Evolutionary conservation across 2,888 invertebrate species (phyloP).

Genomic region (Tipula lateralis): DNA sequence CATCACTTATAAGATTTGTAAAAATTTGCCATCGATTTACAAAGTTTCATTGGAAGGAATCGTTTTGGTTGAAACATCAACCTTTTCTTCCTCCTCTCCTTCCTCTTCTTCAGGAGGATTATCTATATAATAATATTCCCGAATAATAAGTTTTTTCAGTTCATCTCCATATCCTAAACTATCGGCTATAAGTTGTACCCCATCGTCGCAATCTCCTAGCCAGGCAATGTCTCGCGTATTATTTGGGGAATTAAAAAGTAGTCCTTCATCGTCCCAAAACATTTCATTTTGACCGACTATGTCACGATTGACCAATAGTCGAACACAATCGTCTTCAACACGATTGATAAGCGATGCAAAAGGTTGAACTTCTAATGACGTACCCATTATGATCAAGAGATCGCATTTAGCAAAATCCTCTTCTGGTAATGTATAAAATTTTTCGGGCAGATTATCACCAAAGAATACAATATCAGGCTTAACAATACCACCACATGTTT

Average conservation of each 20-base stretch:
- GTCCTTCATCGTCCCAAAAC: conserved; percentile 52
- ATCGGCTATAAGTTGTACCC: conserved; percentile 67
- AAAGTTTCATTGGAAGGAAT: neutral
- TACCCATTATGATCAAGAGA: conserved; percentile 90
- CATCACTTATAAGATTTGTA: neutral
- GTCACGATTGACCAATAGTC: conserved; percentile 83
- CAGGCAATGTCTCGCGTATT: conserved; percentile 71
- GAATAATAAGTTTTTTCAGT: conserved; percentile 53
- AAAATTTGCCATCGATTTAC: neutral
- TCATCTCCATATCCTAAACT: conserved; percentile 76
- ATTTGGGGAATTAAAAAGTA: conserved; percentile 62
- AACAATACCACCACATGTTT: conserved; percentile 69
- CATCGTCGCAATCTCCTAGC: conserved; percentile 79
- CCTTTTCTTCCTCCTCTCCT: neutral
- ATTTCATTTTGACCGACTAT: conserved; percentile 56
- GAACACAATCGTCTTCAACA: conserved; percentile 66
- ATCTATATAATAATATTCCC: conserved; percentile 56
- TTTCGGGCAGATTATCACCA: conserved; percentile 79
- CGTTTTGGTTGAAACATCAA: neutral
- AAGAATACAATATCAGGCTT: conserved; percentile 97
- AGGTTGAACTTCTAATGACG: conserved; percentile 89
- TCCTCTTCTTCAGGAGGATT: conserved; percentile 28
- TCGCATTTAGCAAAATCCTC: conserved; percentile 82
- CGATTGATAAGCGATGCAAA: conserved; percentile 84
- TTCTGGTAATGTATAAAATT: conserved; percentile 65